Percentiles rank a stretch among this genome's conserved stretches.
Evolutionary conservation across 2,797 vertebrate genomes (phyloP).

Genomic region (Bovichtus variegatus): DNA sequence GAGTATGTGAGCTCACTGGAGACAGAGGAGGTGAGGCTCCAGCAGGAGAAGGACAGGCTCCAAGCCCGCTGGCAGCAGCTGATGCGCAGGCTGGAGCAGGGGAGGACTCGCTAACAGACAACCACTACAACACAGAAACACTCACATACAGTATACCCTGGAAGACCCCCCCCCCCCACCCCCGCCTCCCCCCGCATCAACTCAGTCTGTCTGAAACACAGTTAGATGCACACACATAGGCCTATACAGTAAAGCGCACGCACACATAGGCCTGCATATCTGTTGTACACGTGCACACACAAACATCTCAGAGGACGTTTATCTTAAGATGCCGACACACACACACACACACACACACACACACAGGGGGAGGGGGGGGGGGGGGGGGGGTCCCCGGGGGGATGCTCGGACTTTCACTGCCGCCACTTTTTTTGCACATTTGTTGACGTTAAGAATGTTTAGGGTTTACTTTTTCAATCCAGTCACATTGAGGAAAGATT

Average conservation of each 20-base stretch:
- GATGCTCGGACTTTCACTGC: slow-evolving; percentile 93
- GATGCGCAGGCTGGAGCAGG: slow-evolving; percentile 91
- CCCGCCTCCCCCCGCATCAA: slow-evolving; percentile 24
- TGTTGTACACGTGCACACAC: slow-evolving; percentile 45
- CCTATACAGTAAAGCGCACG: slow-evolving; percentile 55
- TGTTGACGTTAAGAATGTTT: slow-evolving; percentile 99
- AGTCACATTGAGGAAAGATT: slow-evolving; percentile 84
- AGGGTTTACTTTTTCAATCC: slow-evolving; percentile 95
- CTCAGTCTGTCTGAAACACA: slow-evolving; percentile 38
- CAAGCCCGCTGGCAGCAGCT: slow-evolving; percentile 92
- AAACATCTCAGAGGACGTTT: slow-evolving; percentile 69
- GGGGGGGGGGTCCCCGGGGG: slow-evolving; percentile 42
- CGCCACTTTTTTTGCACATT: slow-evolving; percentile 99
- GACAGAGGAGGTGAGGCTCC: slow-evolving; percentile 89
- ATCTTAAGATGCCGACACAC: slow-evolving; percentile 53
- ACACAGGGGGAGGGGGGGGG: slow-evolving; percentile 13
- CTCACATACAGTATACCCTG: slow-evolving; percentile 69
- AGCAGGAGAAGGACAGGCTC: slow-evolving; percentile 93
- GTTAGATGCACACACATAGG: slow-evolving; percentile 35
- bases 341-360: slow-evolving; percentile 43
- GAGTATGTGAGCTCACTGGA: slow-evolving; percentile 95
- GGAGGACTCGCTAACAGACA: slow-evolving; percentile 92
- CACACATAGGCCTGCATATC: slow-evolving; percentile 57
- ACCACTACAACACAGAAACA: slow-evolving; percentile 72
- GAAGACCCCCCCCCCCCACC: slow-evolving; percentile 33